A percentile compares a stretch with the other conserved stretches of the same genome.
phyloP scores from a whole-genome alignment of 2,113 vertebrate genomes.

The Nannobrachium achirus region DNA sequence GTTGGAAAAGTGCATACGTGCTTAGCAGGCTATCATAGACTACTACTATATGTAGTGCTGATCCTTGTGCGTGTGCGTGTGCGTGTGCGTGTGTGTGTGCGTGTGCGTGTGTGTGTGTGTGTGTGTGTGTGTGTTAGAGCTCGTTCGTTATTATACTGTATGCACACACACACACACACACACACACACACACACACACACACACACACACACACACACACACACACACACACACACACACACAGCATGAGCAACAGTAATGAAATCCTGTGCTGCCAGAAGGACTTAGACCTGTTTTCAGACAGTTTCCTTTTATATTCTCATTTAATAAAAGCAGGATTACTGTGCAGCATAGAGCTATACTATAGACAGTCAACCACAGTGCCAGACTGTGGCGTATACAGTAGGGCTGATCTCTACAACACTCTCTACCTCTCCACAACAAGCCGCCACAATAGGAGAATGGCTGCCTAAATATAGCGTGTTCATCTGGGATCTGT shows the following conservation, averaged over 20 bases:
- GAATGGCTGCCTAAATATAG: conserved; percentile 29
- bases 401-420: conserved; percentile 23
- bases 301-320: conserved; percentile 64
- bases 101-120: conserved; percentile 3
- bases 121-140: not conserved
- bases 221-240: conserved; percentile 13
- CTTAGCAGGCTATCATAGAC: too few species aligned
- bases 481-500: conserved; percentile 18
- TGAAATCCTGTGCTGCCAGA: conserved; percentile 64
- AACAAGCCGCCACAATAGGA: conserved; percentile 30
- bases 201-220: conserved; percentile 12
- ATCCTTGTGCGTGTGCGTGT: too few species aligned
- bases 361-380: conserved; percentile 43
- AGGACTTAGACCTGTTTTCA: conserved; percentile 63
- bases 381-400: conserved; percentile 39
- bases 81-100: conserved; percentile 10
- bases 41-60: too few species aligned
- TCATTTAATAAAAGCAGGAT: conserved; percentile 77
- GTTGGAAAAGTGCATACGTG: too few species aligned
- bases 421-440: conserved; percentile 12
- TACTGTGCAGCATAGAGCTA: conserved; percentile 34
- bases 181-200: conserved; percentile 1
- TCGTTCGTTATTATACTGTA: not conserved
- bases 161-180: conserved; percentile 12
- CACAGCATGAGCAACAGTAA: conserved; percentile 37